A percentile compares a stretch with the other conserved stretches of the same genome.
phyloP scores from a whole-genome alignment of 2,888 invertebrate species.

The Lepetodrilus schrolli region DNA sequence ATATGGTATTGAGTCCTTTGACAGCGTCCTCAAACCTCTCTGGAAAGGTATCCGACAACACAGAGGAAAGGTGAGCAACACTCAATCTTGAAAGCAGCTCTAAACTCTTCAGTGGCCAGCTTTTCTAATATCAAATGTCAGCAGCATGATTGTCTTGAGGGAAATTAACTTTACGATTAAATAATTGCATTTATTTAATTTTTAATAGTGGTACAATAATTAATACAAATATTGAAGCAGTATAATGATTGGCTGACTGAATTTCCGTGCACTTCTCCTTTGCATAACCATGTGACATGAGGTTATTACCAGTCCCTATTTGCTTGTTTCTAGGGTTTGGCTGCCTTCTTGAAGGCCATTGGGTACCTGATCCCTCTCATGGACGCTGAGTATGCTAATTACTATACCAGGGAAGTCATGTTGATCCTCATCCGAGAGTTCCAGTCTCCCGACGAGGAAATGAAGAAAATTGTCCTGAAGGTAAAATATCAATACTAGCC shows the following conservation, averaged over 20 bases:
- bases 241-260: too few species aligned
- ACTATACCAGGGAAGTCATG: slow-evolving; percentile 99
- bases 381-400: slow-evolving; percentile 99
- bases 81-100: background rate
- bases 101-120: background rate
- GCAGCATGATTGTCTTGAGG: too few species aligned
- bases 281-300: background rate
- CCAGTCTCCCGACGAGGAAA: slow-evolving; percentile 99
- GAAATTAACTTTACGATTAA: too few species aligned
- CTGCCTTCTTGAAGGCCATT: slow-evolving; percentile 99
- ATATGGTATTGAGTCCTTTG: slow-evolving; percentile 99
- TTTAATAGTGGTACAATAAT: too few species aligned
- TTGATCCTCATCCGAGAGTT: slow-evolving; percentile 98
- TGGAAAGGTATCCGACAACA: slow-evolving; percentile 98
- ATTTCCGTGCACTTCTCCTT: too few species aligned
- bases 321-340: slow-evolving; percentile 91
- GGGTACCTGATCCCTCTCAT: slow-evolving; percentile 99
- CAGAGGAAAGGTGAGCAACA: slow-evolving; percentile 78
- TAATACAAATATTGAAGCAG: too few species aligned
- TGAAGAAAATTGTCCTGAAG: slow-evolving; percentile 99
- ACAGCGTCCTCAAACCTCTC: slow-evolving; percentile 97
- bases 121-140: too few species aligned
- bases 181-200: background rate
- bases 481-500: too few species aligned
- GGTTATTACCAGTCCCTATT: too few species aligned